Evolutionary conservation across 2,113 vertebrate genomes (phyloP).

Genomic region (Stegostoma tigrinum): DNA sequence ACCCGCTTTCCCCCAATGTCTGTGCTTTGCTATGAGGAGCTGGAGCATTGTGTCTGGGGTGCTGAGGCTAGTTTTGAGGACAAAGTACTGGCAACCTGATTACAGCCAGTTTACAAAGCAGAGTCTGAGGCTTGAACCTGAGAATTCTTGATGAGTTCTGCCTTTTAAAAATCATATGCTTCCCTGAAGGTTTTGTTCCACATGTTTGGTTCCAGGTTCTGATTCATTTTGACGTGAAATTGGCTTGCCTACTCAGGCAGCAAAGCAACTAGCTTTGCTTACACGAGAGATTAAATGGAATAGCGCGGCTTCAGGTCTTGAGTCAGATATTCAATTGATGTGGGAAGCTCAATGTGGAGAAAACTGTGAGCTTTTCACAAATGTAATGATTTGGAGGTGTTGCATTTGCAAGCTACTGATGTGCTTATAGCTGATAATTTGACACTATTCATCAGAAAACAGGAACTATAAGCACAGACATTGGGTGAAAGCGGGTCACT

Average conservation of each 20-base stretch:
- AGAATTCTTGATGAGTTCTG: background rate
- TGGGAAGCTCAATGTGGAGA: background rate
- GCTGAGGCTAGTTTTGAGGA: background rate
- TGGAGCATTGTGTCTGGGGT: background rate
- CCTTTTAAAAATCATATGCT: background rate
- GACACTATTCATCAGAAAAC: constrained; percentile 11
- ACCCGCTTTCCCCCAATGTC: background rate
- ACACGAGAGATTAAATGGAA: background rate
- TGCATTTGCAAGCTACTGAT: background rate
- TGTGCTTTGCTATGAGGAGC: background rate
- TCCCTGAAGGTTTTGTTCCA: background rate
- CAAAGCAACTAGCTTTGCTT: background rate
- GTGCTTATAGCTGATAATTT: background rate
- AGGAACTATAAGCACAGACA: background rate
- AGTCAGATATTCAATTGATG: background rate
- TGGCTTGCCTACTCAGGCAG: background rate
- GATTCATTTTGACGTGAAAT: background rate
- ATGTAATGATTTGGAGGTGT: background rate
- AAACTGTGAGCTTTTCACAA: background rate
- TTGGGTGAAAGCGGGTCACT: background rate
- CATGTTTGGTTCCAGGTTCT: background rate
- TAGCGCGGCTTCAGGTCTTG: background rate
- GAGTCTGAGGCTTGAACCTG: background rate
- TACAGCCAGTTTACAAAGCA: background rate
- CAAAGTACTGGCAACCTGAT: background rate